Evolutionary conservation across 2,888 invertebrate species (phyloP).

Genomic region (Hirudinaria manillensis): DNA sequence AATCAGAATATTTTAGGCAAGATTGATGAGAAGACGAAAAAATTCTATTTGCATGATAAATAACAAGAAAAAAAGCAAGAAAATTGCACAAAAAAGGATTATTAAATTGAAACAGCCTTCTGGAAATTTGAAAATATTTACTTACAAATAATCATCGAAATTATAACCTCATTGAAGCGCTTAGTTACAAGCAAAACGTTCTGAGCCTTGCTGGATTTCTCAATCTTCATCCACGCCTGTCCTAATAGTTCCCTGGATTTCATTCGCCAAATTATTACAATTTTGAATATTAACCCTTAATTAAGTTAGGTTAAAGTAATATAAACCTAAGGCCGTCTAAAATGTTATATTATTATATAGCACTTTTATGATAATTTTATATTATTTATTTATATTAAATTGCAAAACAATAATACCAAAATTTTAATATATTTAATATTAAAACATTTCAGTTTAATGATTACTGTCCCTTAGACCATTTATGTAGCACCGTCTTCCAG

Average conservation of each 20-base stretch:
- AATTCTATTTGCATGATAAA: neutral
- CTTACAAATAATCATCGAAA: neutral
- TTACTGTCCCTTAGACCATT: no score
- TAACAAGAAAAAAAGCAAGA: neutral
- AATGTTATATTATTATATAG: neutral
- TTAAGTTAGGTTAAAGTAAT: neutral
- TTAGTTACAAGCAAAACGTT: conserved; percentile 71
- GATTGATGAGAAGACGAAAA: no score
- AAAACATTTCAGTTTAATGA: no score
- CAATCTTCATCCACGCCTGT: conserved; percentile 74
- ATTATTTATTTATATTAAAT: no score
- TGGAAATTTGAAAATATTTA: neutral
- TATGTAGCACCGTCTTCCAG: no score
- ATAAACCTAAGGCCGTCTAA: neutral
- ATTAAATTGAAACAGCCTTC: neutral
- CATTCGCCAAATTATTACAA: neutral
- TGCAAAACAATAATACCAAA: no score
- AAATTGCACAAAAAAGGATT: neutral
- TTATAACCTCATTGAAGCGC: conserved; percentile 73
- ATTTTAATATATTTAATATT: no score
- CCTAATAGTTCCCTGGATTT: conserved; percentile 50
- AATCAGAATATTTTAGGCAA: no score
- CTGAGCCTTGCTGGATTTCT: conserved; percentile 74
- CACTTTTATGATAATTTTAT: no score
- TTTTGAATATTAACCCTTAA: neutral